Evolutionary conservation across 2,113 vertebrate genomes (phyloP).

Genomic region (Aythya baeri): DNA sequence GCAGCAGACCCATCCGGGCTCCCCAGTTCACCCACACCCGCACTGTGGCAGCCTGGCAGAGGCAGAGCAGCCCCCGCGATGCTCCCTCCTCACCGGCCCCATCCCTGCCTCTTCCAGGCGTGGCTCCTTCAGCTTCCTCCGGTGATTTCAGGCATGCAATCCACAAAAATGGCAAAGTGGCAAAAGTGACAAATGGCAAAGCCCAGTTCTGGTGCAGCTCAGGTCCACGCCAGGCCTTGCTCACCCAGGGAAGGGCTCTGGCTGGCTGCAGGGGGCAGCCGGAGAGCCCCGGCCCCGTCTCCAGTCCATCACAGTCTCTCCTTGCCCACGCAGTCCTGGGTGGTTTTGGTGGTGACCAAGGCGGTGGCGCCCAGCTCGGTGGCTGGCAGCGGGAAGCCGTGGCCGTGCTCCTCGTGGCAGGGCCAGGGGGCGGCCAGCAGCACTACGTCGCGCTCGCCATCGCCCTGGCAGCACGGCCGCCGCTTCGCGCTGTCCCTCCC

Average conservation of each 20-base stretch:
- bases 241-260: accelerated
- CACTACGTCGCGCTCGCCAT: background rate
- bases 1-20: background rate
- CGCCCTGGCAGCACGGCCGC: background rate
- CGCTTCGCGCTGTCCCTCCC: background rate
- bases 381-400: conserved; percentile 75
- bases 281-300: background rate
- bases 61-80: background rate
- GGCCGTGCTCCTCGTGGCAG: conserved; percentile 22
- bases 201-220: background rate
- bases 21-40: background rate
- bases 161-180: background rate
- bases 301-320: conserved; percentile 18
- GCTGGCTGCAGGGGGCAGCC: background rate
- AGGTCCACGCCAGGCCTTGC: background rate
- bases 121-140: background rate
- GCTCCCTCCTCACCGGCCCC: accelerated
- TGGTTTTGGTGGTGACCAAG: conserved; percentile 82
- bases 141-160: background rate
- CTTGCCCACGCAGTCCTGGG: background rate
- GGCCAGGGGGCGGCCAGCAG: background rate
- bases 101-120: background rate
- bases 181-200: background rate
- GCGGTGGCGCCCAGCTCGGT: conserved; percentile 79
- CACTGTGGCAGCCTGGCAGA: background rate